Conservation (phyloP, 2,113 vertebrate genomes). For the Platanista minor region DNA sequence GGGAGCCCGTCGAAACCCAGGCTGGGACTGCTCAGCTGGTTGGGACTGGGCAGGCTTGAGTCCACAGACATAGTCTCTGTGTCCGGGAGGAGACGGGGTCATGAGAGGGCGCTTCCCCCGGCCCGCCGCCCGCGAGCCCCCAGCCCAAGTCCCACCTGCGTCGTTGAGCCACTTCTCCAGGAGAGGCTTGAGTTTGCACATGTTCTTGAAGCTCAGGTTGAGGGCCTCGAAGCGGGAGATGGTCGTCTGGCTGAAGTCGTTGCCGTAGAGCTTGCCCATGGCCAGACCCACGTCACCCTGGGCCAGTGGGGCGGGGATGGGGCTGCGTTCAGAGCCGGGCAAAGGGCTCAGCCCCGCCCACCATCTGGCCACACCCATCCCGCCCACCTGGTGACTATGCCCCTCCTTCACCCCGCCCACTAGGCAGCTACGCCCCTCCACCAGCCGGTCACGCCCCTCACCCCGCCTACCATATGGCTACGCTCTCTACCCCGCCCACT, state of each 20-base stretch:
- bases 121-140: fast-evolving
- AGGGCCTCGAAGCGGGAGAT: slow-evolving; percentile 96
- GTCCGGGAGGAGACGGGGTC: neutral
- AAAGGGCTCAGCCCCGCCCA: neutral
- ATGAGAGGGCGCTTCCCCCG: neutral
- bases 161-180: slow-evolving; percentile 95
- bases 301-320: no score
- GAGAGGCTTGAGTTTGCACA: slow-evolving; percentile 96
- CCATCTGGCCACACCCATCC: neutral
- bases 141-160: slow-evolving; percentile 81
- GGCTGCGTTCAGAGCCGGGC: neutral
- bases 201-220: slow-evolving; percentile 97
- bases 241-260: slow-evolving; percentile 95
- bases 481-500: fast-evolving
- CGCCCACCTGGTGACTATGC: fast-evolving
- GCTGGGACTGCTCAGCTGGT: slow-evolving; percentile 88
- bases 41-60: slow-evolving; percentile 91
- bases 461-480: neutral
- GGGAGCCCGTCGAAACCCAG: slow-evolving; percentile 90
- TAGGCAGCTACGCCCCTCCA: neutral
- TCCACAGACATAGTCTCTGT: slow-evolving; percentile 95
- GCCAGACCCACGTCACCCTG: slow-evolving; percentile 94
- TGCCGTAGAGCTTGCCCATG: slow-evolving; percentile 95
- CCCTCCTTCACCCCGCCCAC: fast-evolving
- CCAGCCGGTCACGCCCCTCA: no score